phyloP scores from a whole-genome alignment of 2,113 vertebrate species.

The Hemibagrus wyckioides region DNA sequence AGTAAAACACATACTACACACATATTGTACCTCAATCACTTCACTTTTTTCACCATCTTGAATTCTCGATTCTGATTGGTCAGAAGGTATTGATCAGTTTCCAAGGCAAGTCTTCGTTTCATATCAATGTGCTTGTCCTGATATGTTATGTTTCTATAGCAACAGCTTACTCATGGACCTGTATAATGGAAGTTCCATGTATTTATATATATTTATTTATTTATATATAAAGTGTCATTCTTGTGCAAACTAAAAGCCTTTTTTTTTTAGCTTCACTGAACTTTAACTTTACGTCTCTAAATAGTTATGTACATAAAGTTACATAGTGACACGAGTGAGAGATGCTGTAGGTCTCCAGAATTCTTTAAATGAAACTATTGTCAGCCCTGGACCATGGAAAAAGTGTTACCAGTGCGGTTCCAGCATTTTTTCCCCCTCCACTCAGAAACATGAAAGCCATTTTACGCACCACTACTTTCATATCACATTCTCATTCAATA shows the following conservation, averaged over 20 bases:
- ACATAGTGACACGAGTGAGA: neutral
- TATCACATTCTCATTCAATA: slow-evolving; percentile 10
- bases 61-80: neutral
- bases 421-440: neutral
- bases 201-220: neutral
- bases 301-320: neutral
- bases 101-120: neutral
- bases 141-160: neutral
- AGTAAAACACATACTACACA: neutral
- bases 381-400: neutral
- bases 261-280: neutral
- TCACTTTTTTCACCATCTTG: neutral
- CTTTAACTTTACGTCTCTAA: neutral
- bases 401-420: neutral
- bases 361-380: neutral
- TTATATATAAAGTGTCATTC: neutral
- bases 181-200: neutral
- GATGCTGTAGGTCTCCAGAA: neutral
- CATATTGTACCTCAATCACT: neutral
- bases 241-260: neutral
- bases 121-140: neutral
- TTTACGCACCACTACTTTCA: slow-evolving; percentile 19
- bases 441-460: neutral
- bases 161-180: neutral
- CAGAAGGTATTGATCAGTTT: neutral